Percentiles rank a stretch among this genome's conserved stretches.
phyloP scores from a whole-genome alignment of 2,797 vertebrate genomes.

The Astyanax mexicanus region DNA sequence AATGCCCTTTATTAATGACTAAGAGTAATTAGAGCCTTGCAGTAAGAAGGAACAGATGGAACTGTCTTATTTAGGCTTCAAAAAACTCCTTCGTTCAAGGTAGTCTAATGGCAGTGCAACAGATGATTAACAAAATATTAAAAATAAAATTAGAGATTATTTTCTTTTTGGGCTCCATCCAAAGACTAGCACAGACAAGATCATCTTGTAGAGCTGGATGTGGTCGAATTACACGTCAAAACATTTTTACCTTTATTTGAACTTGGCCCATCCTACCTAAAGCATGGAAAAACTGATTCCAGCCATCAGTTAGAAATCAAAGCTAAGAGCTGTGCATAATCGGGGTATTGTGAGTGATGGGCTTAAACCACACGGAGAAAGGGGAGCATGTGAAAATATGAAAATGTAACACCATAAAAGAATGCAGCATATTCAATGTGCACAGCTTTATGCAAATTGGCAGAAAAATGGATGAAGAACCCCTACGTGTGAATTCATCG shows the following conservation, averaged over 20 bases:
- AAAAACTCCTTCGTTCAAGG: not conserved
- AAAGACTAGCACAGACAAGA: not conserved
- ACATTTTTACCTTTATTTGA: not conserved
- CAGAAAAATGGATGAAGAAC: slow-evolving; percentile 51
- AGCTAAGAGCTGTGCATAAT: slow-evolving; percentile 10
- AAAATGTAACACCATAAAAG: not conserved
- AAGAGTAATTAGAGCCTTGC: not conserved
- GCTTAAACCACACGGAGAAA: slow-evolving; percentile 3
- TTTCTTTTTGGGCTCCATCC: not conserved
- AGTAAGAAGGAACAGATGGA: not conserved
- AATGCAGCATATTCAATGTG: slow-evolving; percentile 9
- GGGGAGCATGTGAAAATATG: not conserved
- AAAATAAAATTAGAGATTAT: not conserved
- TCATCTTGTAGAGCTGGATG: not conserved
- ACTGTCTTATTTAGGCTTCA: not conserved
- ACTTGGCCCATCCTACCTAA: not conserved
- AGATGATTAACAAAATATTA: not conserved
- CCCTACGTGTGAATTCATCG: slow-evolving; percentile 39
- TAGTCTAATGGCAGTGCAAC: not conserved
- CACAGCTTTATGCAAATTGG: slow-evolving; percentile 49
- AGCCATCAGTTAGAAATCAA: not conserved
- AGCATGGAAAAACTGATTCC: not conserved
- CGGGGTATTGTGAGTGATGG: not conserved
- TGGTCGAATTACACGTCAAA: not conserved
- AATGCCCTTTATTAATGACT: not conserved